Conservation (phyloP, 2,113 vertebrate genomes). For the Bolborhynchus lineola region DNA sequence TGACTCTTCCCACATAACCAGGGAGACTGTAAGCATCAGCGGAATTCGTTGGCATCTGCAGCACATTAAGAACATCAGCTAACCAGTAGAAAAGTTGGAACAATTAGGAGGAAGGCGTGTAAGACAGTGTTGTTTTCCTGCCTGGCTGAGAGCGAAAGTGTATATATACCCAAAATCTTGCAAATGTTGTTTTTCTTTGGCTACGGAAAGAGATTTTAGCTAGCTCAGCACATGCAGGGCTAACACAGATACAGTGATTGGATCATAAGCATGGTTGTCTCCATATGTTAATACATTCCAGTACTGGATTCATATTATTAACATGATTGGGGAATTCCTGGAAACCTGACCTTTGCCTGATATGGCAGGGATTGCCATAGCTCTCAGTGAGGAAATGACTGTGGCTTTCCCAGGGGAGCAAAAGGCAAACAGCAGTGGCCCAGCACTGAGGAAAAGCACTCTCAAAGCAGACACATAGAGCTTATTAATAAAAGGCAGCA, state of each 20-base stretch:
- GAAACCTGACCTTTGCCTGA: conserved; percentile 45
- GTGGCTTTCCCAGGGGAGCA: conserved; percentile 42
- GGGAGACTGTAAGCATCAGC: not conserved
- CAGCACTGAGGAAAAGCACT: conserved; percentile 26
- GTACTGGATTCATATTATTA: not conserved
- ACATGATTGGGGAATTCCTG: conserved; percentile 11
- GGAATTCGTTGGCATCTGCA: not conserved
- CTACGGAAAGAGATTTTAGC: not conserved
- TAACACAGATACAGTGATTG: not conserved
- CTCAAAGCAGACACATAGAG: conserved; percentile 14
- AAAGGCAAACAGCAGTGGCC: conserved; percentile 62
- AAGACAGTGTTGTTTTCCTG: not conserved
- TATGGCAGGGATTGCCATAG: conserved; percentile 31
- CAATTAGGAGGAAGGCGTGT: not conserved
- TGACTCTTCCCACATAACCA: not conserved
- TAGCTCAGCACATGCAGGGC: not conserved
- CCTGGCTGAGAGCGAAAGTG: not conserved
- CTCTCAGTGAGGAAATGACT: conserved; percentile 35
- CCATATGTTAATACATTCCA: not conserved
- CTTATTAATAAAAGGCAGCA: conserved; percentile 43
- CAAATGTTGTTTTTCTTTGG: not conserved
- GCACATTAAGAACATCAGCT: not conserved
- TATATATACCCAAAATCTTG: not conserved
- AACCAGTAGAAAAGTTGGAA: not conserved
- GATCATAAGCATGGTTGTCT: not conserved